Base-by-base conservation (phyloP, 2,113 vertebrate genomes). In the Notechis scutatus region DNA sequence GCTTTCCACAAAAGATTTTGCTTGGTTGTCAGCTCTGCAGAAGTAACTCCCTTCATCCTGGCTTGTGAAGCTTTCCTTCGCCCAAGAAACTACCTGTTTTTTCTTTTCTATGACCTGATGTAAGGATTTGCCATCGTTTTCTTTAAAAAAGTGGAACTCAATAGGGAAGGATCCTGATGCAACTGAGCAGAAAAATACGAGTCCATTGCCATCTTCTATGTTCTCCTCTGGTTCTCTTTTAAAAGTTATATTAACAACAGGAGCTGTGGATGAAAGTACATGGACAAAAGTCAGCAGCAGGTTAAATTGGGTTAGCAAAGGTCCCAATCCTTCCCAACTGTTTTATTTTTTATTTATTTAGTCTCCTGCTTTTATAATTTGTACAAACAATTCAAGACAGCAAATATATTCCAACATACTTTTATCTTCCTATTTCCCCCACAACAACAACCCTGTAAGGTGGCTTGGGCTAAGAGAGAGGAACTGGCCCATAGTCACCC, bases 151-250 rank as follows among this genome's bases (percentile, higher is more conserved):
- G 81, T 26, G 95, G 92, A 97, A 97, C 47, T 42, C 74, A 69
- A 97, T 96, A 89, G 96, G 96, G 95, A 93, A 96, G 91, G 97
- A 96, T 57, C 97, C 97, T 85, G 95, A 96, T 2, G 34, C 3
- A 81, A 97, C 96, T 56, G 94, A 52, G 94, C 97, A 97, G n/a
- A 95, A 85, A 89, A 97, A 95, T 91, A 20, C 0, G 56, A 90
- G 90, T 0, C 93, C 93, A 18, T 91, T 91, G 88, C 96, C 97
- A n/a, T 95, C 94, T 92, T 97, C 96, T 42, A 97, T 95, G 91
- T 95, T 90, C 91, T 93, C 95, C 7, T 92, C 15, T 0, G 94
- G 95, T 91, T 56, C 0, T 4, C 92, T 96, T 94, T 69, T 90
- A 47, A 97, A 47, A 85, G 59, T 97, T 94, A 94, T 92, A 34